These are phyloP conservation scores for Sminthopsis crassicaudata DNA, from an alignment of 2,113 vertebrate genomes.

Conservation along the genomic window DNA sequence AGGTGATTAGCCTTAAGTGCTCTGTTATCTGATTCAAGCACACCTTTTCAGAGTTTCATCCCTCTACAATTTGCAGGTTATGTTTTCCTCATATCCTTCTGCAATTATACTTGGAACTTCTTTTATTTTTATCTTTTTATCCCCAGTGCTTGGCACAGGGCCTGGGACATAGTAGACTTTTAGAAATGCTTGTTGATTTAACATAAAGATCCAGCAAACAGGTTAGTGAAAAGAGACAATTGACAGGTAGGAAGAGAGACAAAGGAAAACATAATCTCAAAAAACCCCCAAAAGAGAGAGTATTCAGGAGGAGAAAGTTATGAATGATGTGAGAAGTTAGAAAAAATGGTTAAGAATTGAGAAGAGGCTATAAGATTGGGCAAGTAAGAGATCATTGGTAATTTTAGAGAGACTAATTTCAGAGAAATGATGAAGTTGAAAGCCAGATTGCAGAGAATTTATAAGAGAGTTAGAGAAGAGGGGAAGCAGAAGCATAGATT, in stretches of 20 bases:
- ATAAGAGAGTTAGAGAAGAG: neutral
- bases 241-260: neutral
- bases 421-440: neutral
- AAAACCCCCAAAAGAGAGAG: neutral
- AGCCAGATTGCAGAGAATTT: neutral
- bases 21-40: too few relatives aligned
- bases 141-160: neutral
- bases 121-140: neutral
- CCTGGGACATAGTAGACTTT: neutral
- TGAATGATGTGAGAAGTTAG: neutral
- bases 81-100: neutral
- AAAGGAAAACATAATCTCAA: neutral
- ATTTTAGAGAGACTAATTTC: neutral
- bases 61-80: neutral
- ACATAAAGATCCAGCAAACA: neutral
- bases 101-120: neutral
- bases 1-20: too few relatives aligned
- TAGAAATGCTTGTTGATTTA: neutral
- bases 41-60: too few relatives aligned
- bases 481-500: neutral
- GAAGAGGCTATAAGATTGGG: neutral
- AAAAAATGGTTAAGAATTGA: neutral
- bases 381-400: neutral
- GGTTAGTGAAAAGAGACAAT: neutral
- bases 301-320: neutral